Evolutionary conservation across 1,140 invertebrate species (phyloP), one percentile per base, ranked within the genome.

Genomic region (Caerostris darwini): DNA sequence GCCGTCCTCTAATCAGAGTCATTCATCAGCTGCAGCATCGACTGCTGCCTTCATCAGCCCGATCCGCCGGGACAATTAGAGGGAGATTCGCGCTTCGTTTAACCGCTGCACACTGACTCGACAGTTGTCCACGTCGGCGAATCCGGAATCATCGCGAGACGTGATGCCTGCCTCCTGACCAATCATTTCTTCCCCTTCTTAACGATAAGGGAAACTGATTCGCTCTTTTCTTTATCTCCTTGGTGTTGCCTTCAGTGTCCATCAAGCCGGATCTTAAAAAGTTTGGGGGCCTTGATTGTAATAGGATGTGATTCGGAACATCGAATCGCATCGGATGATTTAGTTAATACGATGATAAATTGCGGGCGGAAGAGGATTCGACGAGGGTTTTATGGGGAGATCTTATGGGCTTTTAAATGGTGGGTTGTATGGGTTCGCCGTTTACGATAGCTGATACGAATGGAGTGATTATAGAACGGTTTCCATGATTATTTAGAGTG

Each of bases 31-130:
- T 12, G n/a, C 34, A 17, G 61, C 61, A n/a, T n/a, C 61, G 61
- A 67, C 61, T 67, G 34, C n/a, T 14, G 61, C 61, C 14, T 67
- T 67, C 61, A 67, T 67, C 17, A 67, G 61, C 61, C 5, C 61
- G 6, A n/a, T 67, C 61, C 61, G 61, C n/a, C 61, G 61, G 61
- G 61, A 67, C n/a, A 67, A 67, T 67, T 67, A 67, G 61, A 67
- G 61, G 14, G 5, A 67, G n/a, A 67, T 67, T 67, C 61, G 14
- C 61, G 61, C 61, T 67, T 67, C 61, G 61, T 67, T 67, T 67
- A 67, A 67, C 61, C n/a, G 14, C 61, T 17, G 61, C 5, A 67
- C 17, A 14, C n/a, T 67, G 61, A 67, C 61, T 67, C 61, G 61
- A 67, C n/a, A 67, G 61, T 67, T 67, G 61, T 12, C n/a, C 61